Evolutionary conservation across 2,797 vertebrate species (phyloP), one percentile per base, ranked within the genome.

Genomic region (Oreochromis mossambicus): DNA sequence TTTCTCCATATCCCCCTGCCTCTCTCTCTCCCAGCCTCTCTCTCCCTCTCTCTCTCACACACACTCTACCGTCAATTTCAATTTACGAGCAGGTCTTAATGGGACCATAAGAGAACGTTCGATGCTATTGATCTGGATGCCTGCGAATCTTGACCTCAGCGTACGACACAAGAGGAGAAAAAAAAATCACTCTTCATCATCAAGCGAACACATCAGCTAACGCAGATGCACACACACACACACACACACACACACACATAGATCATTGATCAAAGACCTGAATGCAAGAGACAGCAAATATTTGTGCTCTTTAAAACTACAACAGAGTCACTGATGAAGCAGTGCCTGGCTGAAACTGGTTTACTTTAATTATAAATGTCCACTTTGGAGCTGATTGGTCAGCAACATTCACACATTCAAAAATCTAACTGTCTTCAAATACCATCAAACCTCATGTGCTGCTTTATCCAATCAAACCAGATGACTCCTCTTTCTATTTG

Each of bases 41-140:
- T 87, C 81, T 68, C 56, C 85, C 81, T 80, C 88, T 66, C 84
- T 85, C 86, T 54, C 52, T 15, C 55, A 5, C 29, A 15, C 26
- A 29, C 55, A 51, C 78, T 89, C 88, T 52, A 86, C 94, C 89
- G 86, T 95, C 95, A 95, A 93, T 95, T 95, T 94, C 93, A 95
- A 95, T 95, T 96, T 93, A 95, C 89, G 89, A 91, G 88, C 75
- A 2, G 84, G 88, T 85, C 94, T 94, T 95, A 95, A 95, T 96
- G 91, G 95, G 95, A 94, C 93, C 92, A 94, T 95, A 94, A 95
- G 92, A 92, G 94, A 88, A 79, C 79, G 88, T 88, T 95, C 92
- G 91, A 94, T 95, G 93, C 38, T 93, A 96, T 95, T 89, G 95
- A 95, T 96, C 92, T 86, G 86, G 88, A 92, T 93, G 90, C 91